Evolutionary conservation across 1,140 invertebrate genomes (phyloP).

Genomic region (Caerostris extrusa): DNA sequence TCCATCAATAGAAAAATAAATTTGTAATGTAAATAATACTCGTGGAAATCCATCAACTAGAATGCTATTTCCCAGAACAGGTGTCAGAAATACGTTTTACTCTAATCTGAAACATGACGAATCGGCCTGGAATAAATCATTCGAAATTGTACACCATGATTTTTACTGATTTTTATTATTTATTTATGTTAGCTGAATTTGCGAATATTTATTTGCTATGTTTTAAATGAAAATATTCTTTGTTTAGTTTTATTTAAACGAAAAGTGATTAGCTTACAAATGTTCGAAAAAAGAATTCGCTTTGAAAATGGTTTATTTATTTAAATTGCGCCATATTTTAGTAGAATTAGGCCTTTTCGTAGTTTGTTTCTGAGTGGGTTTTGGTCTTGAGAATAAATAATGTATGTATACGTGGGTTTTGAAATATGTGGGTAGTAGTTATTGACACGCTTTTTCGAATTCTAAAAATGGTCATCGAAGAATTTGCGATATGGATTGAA

Average conservation of each 20-base stretch:
- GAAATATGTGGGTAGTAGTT: not conserved
- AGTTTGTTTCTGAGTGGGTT: not conserved
- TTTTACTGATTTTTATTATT: not conserved
- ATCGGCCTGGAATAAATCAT: not conserved
- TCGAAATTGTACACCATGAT: not conserved
- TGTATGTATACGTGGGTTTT: not conserved
- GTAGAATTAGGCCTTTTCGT: not conserved
- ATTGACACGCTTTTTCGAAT: not conserved
- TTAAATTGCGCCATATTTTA: not conserved
- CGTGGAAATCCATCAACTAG: not conserved
- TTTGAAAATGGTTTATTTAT: not conserved
- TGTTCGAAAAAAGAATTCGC: not conserved
- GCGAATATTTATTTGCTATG: not conserved
- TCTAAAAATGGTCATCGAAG: not conserved
- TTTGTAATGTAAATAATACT: not conserved
- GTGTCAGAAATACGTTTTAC: not conserved
- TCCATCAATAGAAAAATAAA: not conserved
- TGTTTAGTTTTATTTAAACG: not conserved
- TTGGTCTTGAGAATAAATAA: slow-evolving; percentile 32
- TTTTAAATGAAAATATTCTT: not conserved
- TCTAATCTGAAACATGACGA: not conserved
- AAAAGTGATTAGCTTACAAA: not conserved
- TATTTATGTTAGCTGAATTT: no score
- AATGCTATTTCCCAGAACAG: not conserved
- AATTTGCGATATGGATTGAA: not conserved